A percentile compares a stretch with the other conserved stretches of the same genome.
These are phyloP conservation scores for Scalopus aquaticus DNA, from an alignment of 2,113 vertebrate species.

Conservation along the genomic window DNA sequence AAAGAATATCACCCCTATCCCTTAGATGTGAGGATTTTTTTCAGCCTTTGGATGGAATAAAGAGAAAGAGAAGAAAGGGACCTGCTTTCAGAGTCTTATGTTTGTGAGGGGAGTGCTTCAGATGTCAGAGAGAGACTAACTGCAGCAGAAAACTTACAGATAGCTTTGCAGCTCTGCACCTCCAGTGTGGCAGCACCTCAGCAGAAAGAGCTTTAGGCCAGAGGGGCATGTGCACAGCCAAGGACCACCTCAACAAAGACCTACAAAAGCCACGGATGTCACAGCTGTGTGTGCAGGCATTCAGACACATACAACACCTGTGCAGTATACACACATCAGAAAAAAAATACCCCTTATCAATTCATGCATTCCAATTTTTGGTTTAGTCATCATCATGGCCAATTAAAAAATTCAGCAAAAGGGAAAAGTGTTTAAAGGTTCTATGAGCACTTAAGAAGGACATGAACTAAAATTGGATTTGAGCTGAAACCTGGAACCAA, in stretches of 20 bases:
- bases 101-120: not conserved
- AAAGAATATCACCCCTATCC: not conserved
- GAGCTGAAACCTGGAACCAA: not conserved
- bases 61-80: not conserved
- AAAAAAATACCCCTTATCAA: not conserved
- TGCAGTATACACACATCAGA: not conserved
- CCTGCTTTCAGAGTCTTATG: not conserved
- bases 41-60: not conserved
- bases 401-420: constrained; percentile 4
- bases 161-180: not conserved
- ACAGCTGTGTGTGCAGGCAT: too few species aligned
- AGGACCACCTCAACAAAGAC: not conserved
- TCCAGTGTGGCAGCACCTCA: not conserved
- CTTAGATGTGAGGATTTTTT: not conserved
- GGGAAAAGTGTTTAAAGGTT: not conserved
- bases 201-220: not conserved
- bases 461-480: not conserved
- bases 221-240: not conserved
- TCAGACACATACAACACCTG: not conserved
- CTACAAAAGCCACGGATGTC: not conserved
- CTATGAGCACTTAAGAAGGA: not conserved
- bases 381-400: not conserved
- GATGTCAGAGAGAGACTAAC: not conserved
- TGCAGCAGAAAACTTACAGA: not conserved
- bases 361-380: not conserved